Percentiles rank a stretch among this genome's conserved stretches.
Conservation (phyloP, 2,797 vertebrate genomes). For the Taeniopygia guttata region DNA sequence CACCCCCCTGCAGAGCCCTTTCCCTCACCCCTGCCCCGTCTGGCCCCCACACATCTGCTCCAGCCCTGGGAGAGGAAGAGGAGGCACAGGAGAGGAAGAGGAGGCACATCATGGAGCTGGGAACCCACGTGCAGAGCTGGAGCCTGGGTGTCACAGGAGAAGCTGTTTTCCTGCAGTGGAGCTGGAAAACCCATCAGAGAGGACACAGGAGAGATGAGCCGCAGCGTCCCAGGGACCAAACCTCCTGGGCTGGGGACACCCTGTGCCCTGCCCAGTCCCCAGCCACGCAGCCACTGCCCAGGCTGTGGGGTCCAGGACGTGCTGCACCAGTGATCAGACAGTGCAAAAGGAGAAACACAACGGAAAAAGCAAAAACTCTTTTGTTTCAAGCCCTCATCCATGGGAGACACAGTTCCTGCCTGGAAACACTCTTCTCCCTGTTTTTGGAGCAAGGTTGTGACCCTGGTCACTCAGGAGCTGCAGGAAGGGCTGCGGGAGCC, state of each 20-base stretch:
- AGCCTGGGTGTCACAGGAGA: not conserved
- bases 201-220: not conserved
- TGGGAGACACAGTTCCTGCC: not conserved
- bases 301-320: not conserved
- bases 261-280: not conserved
- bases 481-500: not conserved
- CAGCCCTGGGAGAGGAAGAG: not conserved
- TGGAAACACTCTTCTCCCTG: not conserved
- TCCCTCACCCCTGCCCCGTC: fast-evolving
- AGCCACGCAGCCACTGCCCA: not conserved
- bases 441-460: not conserved
- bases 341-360: not conserved
- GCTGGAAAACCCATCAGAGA: not conserved
- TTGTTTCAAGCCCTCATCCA: not conserved
- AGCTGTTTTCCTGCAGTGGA: not conserved
- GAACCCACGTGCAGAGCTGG: not conserved
- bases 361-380: not conserved
- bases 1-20: not conserved
- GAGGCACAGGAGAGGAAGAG: not conserved
- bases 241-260: not conserved
- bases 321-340: not conserved
- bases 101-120: not conserved
- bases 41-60: not conserved
- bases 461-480: not conserved
- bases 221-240: fast-evolving